Evolutionary conservation across 1,140 invertebrate species (phyloP).

Genomic region (Zaprionus camerounensis): DNA sequence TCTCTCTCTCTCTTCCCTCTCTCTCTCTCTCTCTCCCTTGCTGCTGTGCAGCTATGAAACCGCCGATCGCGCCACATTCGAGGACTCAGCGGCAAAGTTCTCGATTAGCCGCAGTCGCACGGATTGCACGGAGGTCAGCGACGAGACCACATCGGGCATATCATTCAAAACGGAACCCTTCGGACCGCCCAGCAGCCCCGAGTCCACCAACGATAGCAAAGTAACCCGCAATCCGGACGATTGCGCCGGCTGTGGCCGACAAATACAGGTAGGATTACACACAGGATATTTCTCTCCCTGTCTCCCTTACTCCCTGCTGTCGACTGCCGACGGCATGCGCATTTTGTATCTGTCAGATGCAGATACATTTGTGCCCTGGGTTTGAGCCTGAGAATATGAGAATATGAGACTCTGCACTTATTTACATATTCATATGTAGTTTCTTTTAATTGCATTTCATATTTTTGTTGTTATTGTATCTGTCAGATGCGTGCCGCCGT

Average conservation of each 20-base stretch:
- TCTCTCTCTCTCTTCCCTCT: not conserved
- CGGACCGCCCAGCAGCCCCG: slow-evolving; percentile 82
- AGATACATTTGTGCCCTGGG: not conserved
- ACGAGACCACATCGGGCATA: slow-evolving; percentile 81
- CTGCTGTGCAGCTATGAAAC: slow-evolving; percentile 74
- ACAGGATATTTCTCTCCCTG: not conserved
- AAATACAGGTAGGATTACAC: slow-evolving; percentile 74
- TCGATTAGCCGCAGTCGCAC: slow-evolving; percentile 76
- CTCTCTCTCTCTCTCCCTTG: not conserved
- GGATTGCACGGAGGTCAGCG: slow-evolving; percentile 78
- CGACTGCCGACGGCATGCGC: not conserved
- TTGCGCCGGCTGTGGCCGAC: slow-evolving; percentile 83
- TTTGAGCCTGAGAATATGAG: not conserved
- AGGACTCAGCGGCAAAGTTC: slow-evolving; percentile 77
- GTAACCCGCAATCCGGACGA: slow-evolving; percentile 73
- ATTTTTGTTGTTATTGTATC: not conserved
- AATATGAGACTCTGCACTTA: not conserved
- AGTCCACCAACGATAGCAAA: slow-evolving; percentile 79
- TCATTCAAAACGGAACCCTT: slow-evolving; percentile 84
- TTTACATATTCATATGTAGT: not conserved
- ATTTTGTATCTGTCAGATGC: not conserved
- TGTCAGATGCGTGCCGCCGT: not conserved
- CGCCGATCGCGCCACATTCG: slow-evolving; percentile 76
- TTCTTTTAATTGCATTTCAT: not conserved
- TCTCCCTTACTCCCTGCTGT: not conserved